Evolutionary conservation across 2,797 vertebrate genomes (phyloP).

Genomic region (Dendrocincla tyrannina): DNA sequence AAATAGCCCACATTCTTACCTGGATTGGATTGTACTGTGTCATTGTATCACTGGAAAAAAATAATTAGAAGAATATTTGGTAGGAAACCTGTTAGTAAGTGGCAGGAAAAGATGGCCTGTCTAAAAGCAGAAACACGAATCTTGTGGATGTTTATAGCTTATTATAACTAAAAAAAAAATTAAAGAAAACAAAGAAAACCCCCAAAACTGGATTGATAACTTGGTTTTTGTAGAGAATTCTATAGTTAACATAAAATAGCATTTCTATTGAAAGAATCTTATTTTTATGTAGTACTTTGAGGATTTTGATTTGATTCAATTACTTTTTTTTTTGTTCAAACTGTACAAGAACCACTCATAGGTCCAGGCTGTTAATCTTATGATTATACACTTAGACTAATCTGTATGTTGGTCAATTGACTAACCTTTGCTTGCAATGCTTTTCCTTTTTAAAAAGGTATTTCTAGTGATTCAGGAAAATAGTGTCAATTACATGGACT

Average conservation of each 20-base stretch:
- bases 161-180: not conserved
- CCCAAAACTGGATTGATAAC: not conserved
- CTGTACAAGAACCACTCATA: not conserved
- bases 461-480: not conserved
- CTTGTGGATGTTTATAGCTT: not conserved
- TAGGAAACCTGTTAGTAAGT: not conserved
- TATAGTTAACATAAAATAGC: not conserved
- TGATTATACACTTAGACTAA: not conserved
- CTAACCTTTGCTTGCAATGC: not conserved
- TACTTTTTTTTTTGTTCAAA: not conserved
- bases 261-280: not conserved
- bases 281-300: not conserved
- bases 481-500: not conserved
- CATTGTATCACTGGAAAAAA: not conserved
- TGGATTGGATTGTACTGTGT: not conserved
- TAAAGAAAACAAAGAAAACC: not conserved
- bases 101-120: not conserved
- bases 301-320: not conserved
- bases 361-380: not conserved
- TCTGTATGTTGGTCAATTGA: not conserved
- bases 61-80: not conserved
- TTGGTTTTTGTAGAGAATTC: not conserved
- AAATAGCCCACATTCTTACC: not conserved
- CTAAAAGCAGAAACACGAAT: not conserved
- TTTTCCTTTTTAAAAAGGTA: not conserved